Base-by-base conservation (phyloP, 2,888 invertebrate species). In the Sipha maydis region DNA sequence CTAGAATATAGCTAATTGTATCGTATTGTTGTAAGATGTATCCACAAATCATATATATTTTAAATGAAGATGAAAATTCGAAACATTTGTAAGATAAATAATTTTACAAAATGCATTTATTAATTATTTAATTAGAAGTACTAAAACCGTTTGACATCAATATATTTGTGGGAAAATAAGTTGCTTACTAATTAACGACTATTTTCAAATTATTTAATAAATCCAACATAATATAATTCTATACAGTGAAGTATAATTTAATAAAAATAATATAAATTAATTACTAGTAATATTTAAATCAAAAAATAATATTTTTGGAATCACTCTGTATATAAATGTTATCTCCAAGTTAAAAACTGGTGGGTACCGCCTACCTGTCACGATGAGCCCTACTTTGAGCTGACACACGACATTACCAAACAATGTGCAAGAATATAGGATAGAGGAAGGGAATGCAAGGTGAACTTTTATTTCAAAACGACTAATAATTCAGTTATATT, bases 301-400 rank as follows among this genome's bases (percentile, higher is more conserved):
- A 41, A 76, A 14, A 41, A 76, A 76, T 25, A 38, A 34, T 41
- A 38, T n/a, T 41, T 61, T 67, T 28, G 48, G 67, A 69, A 85
- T 54, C 88, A 21, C 88, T 80, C 88, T 82, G 88, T 88, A 88
- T 67, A 76, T 31, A 85, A 48, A 77, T 41, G 73, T 84, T 84
- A 84, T 84, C 76, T 85, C 41, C 31, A 69, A 69, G 67, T 75
- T n/a, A 80, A 41, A 31, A 75, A 67, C 80, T 61, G 34, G 61
- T 31, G 61, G 76, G 88, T 75, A 41, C 88, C 88, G 88, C 88
- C 88, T 82, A 82, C 75, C 88, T 82, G 88, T 86, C 86, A 86
- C 82, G 82, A 82, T 75, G 75, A 88, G 88, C 80, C 80, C 88
- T 88, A 88, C 82, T 88, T 88, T 82, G 28, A 75, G 88, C 88